These are phyloP conservation scores for Tricholaema leucomelas DNA, from an alignment of 2,113 vertebrate genomes.

Conservation along the genomic window DNA sequence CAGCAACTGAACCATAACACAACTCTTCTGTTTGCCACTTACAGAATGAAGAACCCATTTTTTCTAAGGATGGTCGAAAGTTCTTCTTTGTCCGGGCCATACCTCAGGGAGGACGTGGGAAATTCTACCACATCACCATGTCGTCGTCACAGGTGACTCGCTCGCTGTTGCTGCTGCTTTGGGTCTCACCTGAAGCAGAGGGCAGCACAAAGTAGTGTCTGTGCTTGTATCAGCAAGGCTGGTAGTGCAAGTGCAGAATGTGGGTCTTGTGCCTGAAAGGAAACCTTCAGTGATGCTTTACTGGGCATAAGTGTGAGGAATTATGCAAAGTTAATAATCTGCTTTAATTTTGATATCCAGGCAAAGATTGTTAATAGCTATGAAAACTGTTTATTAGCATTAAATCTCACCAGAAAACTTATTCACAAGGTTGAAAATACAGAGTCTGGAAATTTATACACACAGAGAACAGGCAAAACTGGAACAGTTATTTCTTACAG, in stretches of 20 bases:
- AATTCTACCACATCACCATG: constrained; percentile 95
- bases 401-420: no score
- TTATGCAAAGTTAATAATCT: no score
- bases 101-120: constrained; percentile 90
- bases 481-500: no score
- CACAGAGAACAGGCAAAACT: no score
- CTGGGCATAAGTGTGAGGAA: no score
- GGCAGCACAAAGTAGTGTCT: not conserved
- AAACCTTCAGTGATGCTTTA: not conserved
- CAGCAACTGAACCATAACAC: not conserved
- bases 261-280: not conserved
- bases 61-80: constrained; percentile 90
- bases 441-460: no score
- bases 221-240: rapidly evolving
- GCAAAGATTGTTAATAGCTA: no score
- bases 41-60: constrained; percentile 91
- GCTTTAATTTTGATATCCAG: no score
- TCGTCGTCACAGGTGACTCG: constrained; percentile 86
- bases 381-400: no score
- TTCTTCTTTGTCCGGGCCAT: constrained; percentile 93
- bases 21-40: not conserved
- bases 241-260: not conserved
- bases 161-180: rapidly evolving
- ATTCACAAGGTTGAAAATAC: no score
- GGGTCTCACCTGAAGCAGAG: not conserved